Base-by-base conservation (phyloP, 2,797 vertebrate species). In the Enteromius mattozi region DNA sequence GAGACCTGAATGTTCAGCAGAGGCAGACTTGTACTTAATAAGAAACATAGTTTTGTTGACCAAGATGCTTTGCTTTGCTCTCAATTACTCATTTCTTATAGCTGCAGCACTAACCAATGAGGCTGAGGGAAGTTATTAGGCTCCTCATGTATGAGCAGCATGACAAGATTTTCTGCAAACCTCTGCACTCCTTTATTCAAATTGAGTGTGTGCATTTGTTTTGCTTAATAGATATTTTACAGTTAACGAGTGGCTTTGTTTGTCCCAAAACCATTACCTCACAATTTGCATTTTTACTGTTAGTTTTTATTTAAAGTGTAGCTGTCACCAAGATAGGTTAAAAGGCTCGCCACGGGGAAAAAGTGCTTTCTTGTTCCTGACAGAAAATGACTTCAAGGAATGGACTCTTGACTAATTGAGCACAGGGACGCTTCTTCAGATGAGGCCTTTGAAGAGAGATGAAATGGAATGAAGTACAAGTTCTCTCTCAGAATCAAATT, bases 171-270 rank as follows among this genome's bases (percentile, higher is more conserved):
- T 61, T 40, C 66, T 13, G 56, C 37, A 42, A 54, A 79, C 37
- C 42, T 65, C 68, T 24, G 45, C 35, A 85, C 42, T 69, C 85
- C 8, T 80, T 80, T 78, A 85, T 45, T 70, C 74, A 86, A 80
- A 89, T 66, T 81, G 51, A 71, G 70, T 87, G 81, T 88, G 83
- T 81, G 70, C 80, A 85, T 83, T 78, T 86, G 72, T 82, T 89
- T 84, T 74, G 40, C 35, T 84, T 80, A 86, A 90, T 87, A 79
- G 71, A 72, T 77, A 79, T 86, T 87, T 85, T 84, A 86, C 80
- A 70, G 63, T 79, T 81, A 87, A 83, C 21, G 63, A 65, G 61
- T 68, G 77, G 27, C 33, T 79, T 83, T 84, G 83, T 79, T 80
- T 72, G 78, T 81, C 54, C 37, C 74, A 54, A 61, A 45, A 71